Base-by-base conservation (phyloP, 2,113 vertebrate species). In the Eonycteris spelaea region DNA sequence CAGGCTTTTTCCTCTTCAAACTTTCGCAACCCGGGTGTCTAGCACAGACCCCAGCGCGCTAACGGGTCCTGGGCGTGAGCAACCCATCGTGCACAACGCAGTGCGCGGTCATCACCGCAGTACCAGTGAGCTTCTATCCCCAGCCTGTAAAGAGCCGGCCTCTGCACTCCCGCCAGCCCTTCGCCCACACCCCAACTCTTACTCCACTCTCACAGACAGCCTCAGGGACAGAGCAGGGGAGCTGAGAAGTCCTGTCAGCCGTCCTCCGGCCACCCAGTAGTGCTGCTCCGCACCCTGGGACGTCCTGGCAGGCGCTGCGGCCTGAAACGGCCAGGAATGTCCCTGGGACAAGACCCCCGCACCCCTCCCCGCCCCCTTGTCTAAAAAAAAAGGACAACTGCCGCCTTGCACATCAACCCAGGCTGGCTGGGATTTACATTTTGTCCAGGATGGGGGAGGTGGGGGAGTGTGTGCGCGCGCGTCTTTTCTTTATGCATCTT, bases 241-340 rank as follows among this genome's bases (percentile, higher is more conserved):
- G 33, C 43, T 7, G 35, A 16, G 67, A 84, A 38, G n/a, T 51
- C 40, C 65, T 4, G 4, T 33, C 30, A 24, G 18, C n/a, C 1
- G 1, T 14, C 1, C 19, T 33, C 35, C 1, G 0, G 21, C 24
- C 45, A 61, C 38, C 28, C 55, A 35, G 16, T 9, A 0, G 13
- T 30, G 8, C 33, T 28, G 11, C 28, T 2, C 24, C 1, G 6
- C 21, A 48, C 7, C 28, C 24, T 5, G 35, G 3, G 67, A 63
- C 4, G 8, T 11, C 77, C 71, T 67, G 75, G 74, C 35, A 16
- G 2, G 43, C 61, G 3, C 53, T 2, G 15, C 1, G 40, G 70
- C 78, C 35, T 57, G 71, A 26, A 94, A 14, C 5, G 0, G 28
- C 61, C 61, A 21, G 28, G 43, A 85, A 59, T 35, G 3, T 40